Evolutionary conservation across 2,113 vertebrate genomes (phyloP).

Genomic region (Actenoides lindsayi): DNA sequence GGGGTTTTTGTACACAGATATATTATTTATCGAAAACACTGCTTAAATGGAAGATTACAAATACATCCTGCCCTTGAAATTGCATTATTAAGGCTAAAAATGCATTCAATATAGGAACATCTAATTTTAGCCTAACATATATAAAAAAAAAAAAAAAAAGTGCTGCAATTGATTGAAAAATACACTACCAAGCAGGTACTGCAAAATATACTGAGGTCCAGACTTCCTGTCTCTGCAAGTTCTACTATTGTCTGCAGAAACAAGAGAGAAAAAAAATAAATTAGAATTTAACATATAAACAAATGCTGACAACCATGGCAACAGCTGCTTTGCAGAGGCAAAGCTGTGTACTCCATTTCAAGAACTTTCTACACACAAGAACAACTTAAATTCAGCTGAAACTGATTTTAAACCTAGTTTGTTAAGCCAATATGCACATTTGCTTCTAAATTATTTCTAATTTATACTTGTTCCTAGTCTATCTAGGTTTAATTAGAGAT

Average conservation of each 20-base stretch:
- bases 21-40: background rate
- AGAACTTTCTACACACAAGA: background rate
- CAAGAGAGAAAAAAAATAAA: background rate
- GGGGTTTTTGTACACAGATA: background rate
- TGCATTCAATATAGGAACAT: background rate
- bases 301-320: background rate
- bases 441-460: background rate
- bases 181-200: conserved; percentile 96
- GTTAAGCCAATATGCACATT: background rate
- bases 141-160: background rate
- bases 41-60: background rate
- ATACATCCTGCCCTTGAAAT: background rate
- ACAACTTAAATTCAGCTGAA: background rate
- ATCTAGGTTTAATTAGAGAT: background rate
- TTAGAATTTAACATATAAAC: background rate
- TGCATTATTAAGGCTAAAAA: background rate
- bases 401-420: background rate
- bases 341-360: background rate
- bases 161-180: background rate
- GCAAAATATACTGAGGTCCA: conserved; percentile 99
- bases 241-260: conserved; percentile 93
- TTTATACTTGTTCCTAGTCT: background rate
- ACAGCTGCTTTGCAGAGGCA: background rate
- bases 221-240: conserved; percentile 94
- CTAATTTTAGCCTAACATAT: background rate